Evolutionary conservation across 2,888 invertebrate species (phyloP).

Genomic region (Lasioglossum pauxillum): DNA sequence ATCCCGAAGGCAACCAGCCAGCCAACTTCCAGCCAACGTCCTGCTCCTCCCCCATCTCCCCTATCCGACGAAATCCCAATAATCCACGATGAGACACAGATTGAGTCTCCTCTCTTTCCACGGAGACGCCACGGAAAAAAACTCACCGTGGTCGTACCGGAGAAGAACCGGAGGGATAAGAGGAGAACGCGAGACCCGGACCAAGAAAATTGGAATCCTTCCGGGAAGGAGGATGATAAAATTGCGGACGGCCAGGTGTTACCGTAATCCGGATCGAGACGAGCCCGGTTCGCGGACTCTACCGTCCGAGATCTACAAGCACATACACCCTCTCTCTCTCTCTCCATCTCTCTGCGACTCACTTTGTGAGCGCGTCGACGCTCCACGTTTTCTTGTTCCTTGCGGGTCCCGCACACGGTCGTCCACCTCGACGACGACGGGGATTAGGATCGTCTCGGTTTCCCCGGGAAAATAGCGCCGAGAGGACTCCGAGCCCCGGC

Average conservation of each 20-base stretch:
- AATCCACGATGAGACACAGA: conserved; percentile 84
- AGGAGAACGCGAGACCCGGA: conserved; percentile 61
- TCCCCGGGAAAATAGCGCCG: conserved; percentile 32
- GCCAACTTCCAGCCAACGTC: conserved; percentile 49
- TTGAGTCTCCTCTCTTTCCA: conserved; percentile 75
- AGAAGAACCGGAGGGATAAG: conserved; percentile 44
- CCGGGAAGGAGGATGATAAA: conserved; percentile 80
- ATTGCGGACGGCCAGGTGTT: conserved; percentile 82
- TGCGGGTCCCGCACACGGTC: conserved; percentile 22
- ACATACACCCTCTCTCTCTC: conserved; percentile 23
- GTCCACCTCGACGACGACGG: conserved; percentile 37
- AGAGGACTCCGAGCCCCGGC: neutral
- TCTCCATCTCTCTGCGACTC: conserved; percentile 16
- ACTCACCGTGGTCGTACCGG: conserved; percentile 14
- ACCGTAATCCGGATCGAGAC: conserved; percentile 80
- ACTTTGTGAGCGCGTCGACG: conserved; percentile 23
- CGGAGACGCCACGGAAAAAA: conserved; percentile 55
- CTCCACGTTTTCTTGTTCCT: conserved; percentile 42
- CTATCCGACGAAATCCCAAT: conserved; percentile 80
- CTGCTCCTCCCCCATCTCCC: conserved; percentile 8
- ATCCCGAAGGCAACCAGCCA: conserved; percentile 49
- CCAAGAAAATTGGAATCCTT: conserved; percentile 83
- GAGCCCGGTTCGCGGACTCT: conserved; percentile 50
- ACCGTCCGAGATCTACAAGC: conserved; percentile 57
- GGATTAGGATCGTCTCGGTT: conserved; percentile 60